These are phyloP conservation scores for Blastomussa wellsi DNA, from an alignment of 92 coral and sea anemone species.

Conservation along the genomic window DNA sequence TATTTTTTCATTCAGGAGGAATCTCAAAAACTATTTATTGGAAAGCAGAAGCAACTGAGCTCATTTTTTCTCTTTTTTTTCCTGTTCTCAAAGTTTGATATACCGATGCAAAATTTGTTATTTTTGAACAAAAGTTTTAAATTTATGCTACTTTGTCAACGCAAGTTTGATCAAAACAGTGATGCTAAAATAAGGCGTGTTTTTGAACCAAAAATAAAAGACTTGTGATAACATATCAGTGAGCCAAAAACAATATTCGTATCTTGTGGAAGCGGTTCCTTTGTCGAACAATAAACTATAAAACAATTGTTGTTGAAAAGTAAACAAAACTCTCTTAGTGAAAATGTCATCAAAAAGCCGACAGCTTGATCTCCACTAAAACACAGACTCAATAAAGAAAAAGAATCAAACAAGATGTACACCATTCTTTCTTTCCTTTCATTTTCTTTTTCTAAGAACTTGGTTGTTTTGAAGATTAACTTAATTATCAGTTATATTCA, in stretches of 20 bases:
- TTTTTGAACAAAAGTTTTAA: neutral
- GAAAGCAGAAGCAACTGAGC: neutral
- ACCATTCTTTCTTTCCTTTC: neutral
- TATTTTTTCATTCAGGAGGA: neutral
- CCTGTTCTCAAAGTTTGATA: no score
- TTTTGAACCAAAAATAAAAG: neutral
- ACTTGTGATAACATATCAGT: neutral
- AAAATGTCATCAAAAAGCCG: neutral
- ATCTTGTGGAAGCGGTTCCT: slow-evolving; percentile 1
- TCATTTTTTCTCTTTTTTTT: no score
- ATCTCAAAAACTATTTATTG: neutral
- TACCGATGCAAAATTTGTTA: no score
- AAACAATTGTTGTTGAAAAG: slow-evolving; percentile 23
- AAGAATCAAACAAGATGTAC: neutral
- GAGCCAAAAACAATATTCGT: neutral
- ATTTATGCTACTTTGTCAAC: neutral
- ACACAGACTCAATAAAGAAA: neutral
- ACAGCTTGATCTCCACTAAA: neutral
- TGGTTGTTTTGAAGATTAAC: neutral
- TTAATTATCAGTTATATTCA: neutral
- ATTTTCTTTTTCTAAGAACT: neutral
- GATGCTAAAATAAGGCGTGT: neutral
- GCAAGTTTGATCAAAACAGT: neutral
- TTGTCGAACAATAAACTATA: neutral
- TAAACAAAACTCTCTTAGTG: neutral